Percentiles rank a stretch among this genome's conserved stretches.
Evolutionary conservation across 30 jellyfish, hydroid and myxozoan species (phyloP).

Genomic region (Turritopsis rubra): DNA sequence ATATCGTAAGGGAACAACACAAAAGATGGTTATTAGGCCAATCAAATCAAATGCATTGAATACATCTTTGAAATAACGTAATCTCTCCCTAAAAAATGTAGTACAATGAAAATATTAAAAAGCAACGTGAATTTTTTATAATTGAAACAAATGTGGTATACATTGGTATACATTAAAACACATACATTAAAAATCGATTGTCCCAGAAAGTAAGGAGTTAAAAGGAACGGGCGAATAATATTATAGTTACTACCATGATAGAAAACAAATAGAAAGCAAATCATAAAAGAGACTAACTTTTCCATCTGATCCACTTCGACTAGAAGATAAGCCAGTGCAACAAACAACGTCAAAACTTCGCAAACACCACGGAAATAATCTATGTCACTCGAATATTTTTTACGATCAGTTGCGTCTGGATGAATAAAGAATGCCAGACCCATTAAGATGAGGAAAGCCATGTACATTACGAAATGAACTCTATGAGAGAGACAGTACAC

Average conservation of each 20-base stretch:
- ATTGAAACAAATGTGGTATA: no score
- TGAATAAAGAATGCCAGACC: conserved; percentile 53
- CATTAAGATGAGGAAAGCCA: conserved; percentile 38
- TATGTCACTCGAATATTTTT: conserved; percentile 11
- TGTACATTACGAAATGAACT: conserved; percentile 31
- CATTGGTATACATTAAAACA: no score
- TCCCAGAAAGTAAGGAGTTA: no score
- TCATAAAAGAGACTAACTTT: conserved; percentile 43
- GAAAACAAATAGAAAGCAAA: no score
- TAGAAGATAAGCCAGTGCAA: conserved; percentile 41
- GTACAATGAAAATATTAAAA: background rate
- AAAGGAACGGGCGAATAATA: no score
- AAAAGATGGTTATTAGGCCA: conserved; percentile 47
- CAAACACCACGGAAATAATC: conserved; percentile 53
- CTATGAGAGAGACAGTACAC: conserved; percentile 45
- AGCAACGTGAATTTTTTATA: no score
- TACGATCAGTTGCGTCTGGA: conserved; percentile 33
- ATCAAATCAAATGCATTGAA: conserved; percentile 46
- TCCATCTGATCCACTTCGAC: conserved; percentile 67
- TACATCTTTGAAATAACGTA: conserved; percentile 30
- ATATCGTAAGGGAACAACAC: conserved; percentile 52
- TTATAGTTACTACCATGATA: no score
- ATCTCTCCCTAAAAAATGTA: conserved; percentile 37
- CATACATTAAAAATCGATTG: no score
- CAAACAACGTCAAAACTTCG: conserved; percentile 44